phyloP scores from a whole-genome alignment of 2,113 vertebrate species.

The Oreochromis tanganicae region DNA sequence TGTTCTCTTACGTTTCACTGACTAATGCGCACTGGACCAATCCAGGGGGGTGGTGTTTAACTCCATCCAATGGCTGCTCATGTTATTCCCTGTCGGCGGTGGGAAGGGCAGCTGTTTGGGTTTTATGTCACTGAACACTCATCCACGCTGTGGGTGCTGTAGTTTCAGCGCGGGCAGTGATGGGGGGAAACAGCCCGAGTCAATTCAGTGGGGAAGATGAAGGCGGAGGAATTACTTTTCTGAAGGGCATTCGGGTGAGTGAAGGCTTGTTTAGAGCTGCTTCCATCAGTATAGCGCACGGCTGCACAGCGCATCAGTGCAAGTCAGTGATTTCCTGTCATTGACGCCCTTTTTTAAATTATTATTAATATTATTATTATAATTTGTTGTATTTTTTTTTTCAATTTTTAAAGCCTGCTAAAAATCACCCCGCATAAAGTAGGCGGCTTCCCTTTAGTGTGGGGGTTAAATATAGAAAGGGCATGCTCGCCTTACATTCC shows the following conservation, averaged over 20 bases:
- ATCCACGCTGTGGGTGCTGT: background rate
- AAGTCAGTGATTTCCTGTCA: background rate
- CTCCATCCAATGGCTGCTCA: slow-evolving; percentile 45
- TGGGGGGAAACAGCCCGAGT: slow-evolving; percentile 68
- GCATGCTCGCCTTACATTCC: background rate
- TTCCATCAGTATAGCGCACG: background rate
- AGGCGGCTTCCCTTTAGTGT: background rate
- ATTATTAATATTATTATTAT: background rate
- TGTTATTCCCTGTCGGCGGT: background rate
- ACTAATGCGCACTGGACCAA: slow-evolving; percentile 8
- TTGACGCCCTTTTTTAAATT: background rate
- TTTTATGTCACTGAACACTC: background rate
- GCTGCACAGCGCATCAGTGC: background rate
- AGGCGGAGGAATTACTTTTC: slow-evolving; percentile 46
- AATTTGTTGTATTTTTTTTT: rapidly evolving
- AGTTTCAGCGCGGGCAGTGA: background rate
- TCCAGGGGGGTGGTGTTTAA: slow-evolving; percentile 14
- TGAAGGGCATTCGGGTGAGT: slow-evolving; percentile 75
- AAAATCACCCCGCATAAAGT: background rate
- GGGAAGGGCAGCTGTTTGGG: slow-evolving; percentile 11
- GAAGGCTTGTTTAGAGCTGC: background rate
- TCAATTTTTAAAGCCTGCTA: background rate
- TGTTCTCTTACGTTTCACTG: slow-evolving; percentile 23
- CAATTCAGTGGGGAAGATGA: slow-evolving; percentile 45
- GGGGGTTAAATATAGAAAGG: background rate